A percentile compares a stretch with the other conserved stretches of the same genome.
phyloP scores from a whole-genome alignment of 2,888 invertebrate species.

The Loripinus fragilis region DNA sequence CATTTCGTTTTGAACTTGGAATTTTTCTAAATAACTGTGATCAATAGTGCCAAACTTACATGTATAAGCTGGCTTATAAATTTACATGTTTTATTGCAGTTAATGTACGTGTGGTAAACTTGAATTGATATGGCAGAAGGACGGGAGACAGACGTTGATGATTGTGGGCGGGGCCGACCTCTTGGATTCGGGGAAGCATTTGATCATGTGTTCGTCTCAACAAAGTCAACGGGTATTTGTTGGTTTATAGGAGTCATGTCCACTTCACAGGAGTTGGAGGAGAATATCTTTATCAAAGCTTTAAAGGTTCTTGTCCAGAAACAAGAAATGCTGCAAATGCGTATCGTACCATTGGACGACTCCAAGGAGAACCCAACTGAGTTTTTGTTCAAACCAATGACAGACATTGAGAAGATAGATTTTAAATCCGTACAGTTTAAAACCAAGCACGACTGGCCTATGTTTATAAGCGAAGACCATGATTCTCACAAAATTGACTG shows the following conservation, averaged over 20 bases:
- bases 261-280: not conserved
- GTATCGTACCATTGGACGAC: not conserved
- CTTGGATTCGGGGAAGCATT: not conserved
- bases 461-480: not conserved
- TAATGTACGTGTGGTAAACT: too few species aligned
- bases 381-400: not conserved
- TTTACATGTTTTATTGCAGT: too few species aligned
- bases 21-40: too few species aligned
- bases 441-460: not conserved
- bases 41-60: too few species aligned
- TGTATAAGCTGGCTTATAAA: too few species aligned
- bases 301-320: not conserved
- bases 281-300: not conserved
- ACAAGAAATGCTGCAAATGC: not conserved
- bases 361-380: not conserved
- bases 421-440: not conserved
- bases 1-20: too few species aligned
- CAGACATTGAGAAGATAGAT: not conserved
- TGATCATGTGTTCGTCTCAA: not conserved
- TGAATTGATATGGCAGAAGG: not conserved
- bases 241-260: not conserved
- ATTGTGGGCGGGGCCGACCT: not conserved
- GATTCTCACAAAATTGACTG: not conserved
- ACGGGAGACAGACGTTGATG: not conserved
- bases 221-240: not conserved